Percentiles rank a stretch among this genome's conserved stretches.
Conservation (phyloP, 2,888 invertebrate genomes). For the Pyrocoelia pectoralis region DNA sequence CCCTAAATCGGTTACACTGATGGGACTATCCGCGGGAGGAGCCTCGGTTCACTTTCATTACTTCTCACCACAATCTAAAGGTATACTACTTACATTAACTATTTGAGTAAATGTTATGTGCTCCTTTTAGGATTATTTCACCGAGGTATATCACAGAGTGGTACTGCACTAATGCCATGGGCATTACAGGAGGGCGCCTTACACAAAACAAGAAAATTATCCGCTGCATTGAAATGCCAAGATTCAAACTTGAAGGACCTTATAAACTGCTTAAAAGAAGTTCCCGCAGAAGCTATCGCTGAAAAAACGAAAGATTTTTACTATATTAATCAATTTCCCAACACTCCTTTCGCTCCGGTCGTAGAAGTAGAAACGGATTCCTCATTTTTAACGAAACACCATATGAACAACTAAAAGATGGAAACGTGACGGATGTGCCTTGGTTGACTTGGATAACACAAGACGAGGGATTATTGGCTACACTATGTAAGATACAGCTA, state of each 20-base stretch:
- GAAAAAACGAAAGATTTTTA: conserved; percentile 58
- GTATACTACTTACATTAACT: too few species aligned
- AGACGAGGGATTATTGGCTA: conserved; percentile 68
- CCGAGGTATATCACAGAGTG: conserved; percentile 72
- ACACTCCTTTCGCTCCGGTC: conserved; percentile 73
- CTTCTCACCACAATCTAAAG: conserved; percentile 65
- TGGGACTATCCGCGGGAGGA: conserved; percentile 74
- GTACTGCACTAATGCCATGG: conserved; percentile 67
- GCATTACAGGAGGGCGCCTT: conserved; percentile 63
- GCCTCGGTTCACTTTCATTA: conserved; percentile 76
- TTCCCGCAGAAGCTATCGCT: conserved; percentile 64
- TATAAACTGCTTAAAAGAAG: conserved; percentile 68
- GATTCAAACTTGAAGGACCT: conserved; percentile 62
- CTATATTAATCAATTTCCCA: conserved; percentile 54
- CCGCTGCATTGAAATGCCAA: conserved; percentile 69
- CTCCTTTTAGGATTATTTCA: conserved; percentile 55
- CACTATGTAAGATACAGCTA: not conserved
- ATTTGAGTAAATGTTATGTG: too few species aligned
- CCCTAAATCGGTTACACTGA: conserved; percentile 68
- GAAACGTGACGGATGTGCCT: conserved; percentile 70
- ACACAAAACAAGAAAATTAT: conserved; percentile 67
- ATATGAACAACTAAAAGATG: conserved; percentile 66
- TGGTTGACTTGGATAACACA: conserved; percentile 72
- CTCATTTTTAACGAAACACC: conserved; percentile 75
- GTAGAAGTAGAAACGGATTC: conserved; percentile 66